Evolutionary conservation across 2,888 invertebrate genomes (phyloP).

Genomic region (Xestia rhomboidea): DNA sequence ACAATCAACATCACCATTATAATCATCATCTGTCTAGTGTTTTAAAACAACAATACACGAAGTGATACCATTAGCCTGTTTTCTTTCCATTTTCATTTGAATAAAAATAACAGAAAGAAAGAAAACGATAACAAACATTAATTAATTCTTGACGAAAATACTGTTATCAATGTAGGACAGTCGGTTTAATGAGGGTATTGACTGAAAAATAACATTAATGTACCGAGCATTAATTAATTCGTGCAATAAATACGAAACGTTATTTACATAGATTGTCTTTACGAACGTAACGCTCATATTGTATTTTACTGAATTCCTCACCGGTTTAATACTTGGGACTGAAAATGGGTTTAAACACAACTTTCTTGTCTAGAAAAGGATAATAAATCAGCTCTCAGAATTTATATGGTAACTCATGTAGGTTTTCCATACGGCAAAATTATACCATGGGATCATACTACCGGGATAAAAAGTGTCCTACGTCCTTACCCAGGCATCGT

Average conservation of each 20-base stretch:
- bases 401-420: neutral
- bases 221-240: conserved; percentile 45
- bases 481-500: neutral
- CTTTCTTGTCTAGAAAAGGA: neutral
- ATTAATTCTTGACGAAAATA: conserved; percentile 19
- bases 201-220: conserved; percentile 32
- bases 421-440: neutral
- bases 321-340: neutral
- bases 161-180: conserved; percentile 52
- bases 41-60: neutral
- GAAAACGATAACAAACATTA: neutral
- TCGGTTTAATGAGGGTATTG: conserved; percentile 44
- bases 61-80: neutral
- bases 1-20: neutral
- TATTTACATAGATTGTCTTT: conserved; percentile 54
- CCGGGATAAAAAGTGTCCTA: neutral
- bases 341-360: neutral
- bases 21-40: neutral
- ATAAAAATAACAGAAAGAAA: neutral
- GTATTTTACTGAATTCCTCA: neutral
- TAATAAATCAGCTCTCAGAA: neutral
- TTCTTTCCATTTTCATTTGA: neutral
- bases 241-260: conserved; percentile 12
- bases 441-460: neutral
- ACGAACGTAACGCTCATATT: neutral